A percentile compares a stretch with the other conserved stretches of the same genome.
These are phyloP conservation scores for Gephyroberyx darwinii DNA, from an alignment of 2,797 vertebrate species.

Conservation along the genomic window DNA sequence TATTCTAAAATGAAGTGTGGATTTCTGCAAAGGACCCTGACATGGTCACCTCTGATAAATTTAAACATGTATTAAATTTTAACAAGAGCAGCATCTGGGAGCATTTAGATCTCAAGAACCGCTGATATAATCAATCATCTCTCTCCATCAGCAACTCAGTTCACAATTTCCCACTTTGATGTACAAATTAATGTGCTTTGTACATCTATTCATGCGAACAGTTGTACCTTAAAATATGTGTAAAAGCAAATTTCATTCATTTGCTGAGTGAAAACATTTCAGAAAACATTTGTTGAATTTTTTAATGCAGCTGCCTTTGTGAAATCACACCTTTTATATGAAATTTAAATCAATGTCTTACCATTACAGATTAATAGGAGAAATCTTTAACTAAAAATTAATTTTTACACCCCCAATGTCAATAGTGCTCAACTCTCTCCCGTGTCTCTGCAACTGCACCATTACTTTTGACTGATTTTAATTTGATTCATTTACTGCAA, in stretches of 20 bases:
- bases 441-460: neutral
- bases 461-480: constrained; percentile 29
- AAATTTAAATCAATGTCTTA: neutral
- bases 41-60: neutral
- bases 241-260: neutral
- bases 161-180: no score
- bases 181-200: no score
- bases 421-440: constrained; percentile 3
- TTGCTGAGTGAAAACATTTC: neutral
- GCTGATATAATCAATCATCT: no score
- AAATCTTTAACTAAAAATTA: neutral
- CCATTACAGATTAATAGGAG: neutral
- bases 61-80: neutral
- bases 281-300: neutral
- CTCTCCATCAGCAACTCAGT: no score
- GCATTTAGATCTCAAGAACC: neutral
- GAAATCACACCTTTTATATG: neutral
- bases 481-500: constrained; percentile 15
- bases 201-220: no score
- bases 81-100: neutral
- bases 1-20: neutral
- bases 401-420: neutral
- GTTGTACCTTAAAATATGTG: no score
- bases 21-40: constrained; percentile 1
- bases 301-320: neutral